phyloP scores from a whole-genome alignment of 2,113 vertebrate species.

The Corythornis cristatus region DNA sequence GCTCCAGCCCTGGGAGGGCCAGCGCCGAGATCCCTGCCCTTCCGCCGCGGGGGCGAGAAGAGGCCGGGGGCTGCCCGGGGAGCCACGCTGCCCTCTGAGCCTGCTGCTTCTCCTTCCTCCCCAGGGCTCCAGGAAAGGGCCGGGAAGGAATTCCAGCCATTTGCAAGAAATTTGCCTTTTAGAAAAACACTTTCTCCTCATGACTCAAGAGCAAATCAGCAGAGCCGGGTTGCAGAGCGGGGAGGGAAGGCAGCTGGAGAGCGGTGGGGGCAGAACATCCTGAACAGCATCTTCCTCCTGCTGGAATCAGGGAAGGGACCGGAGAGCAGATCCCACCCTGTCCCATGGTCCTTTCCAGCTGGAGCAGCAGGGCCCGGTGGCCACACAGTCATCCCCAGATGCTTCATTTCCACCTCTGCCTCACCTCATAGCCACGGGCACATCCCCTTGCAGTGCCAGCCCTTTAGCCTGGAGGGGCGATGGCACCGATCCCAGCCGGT shows the following conservation, averaged over 20 bases:
- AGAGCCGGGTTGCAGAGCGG: background rate
- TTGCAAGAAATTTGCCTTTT: background rate
- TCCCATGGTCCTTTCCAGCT: background rate
- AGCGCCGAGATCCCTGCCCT: background rate
- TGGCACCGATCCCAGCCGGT: background rate
- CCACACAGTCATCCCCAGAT: background rate
- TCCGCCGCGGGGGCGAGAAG: background rate
- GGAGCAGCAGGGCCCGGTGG: background rate
- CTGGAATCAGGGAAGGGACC: accelerated
- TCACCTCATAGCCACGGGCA: background rate
- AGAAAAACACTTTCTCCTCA: background rate
- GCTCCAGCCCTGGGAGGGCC: constrained; percentile 7
- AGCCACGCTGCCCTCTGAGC: background rate
- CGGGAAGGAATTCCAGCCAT: background rate
- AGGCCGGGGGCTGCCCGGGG: background rate
- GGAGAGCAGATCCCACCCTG: background rate
- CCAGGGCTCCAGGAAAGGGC: background rate
- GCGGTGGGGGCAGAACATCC: background rate
- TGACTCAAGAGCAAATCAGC: background rate
- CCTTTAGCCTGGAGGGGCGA: background rate
- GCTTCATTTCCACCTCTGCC: background rate
- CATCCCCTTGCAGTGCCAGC: background rate
- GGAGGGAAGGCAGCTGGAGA: constrained; percentile 5
- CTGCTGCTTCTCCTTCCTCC: background rate
- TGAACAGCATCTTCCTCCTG: background rate